phyloP scores from a whole-genome alignment of 64 coral and sea anemone genomes.

The Exaiptasia diaphana region DNA sequence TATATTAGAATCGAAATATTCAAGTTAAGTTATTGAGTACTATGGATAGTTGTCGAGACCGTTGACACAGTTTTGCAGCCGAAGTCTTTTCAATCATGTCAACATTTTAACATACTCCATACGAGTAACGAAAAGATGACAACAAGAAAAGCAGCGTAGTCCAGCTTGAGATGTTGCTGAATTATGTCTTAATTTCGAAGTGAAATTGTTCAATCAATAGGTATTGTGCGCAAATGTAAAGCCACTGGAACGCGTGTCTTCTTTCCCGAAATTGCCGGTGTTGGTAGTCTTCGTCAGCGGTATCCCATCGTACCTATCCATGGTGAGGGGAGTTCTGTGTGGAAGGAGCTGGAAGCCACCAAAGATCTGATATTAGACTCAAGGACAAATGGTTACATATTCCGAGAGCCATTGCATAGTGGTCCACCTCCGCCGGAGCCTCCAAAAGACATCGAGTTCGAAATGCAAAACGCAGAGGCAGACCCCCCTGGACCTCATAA shows the following conservation, averaged over 20 bases:
- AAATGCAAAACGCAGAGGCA: background rate
- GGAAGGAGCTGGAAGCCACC: slow-evolving; percentile 58
- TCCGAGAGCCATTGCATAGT: slow-evolving; percentile 1
- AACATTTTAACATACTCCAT: too few relatives aligned
- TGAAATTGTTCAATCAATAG: background rate
- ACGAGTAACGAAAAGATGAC: too few relatives aligned
- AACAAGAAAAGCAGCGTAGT: too few relatives aligned
- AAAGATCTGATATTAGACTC: slow-evolving; percentile 60
- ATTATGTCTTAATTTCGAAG: too few relatives aligned
- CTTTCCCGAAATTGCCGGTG: slow-evolving; percentile 25
- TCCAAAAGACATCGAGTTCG: background rate
- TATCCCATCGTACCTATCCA: slow-evolving; percentile 75
- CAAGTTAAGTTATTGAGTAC: too few relatives aligned
- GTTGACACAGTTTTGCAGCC: too few relatives aligned
- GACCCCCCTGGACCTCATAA: slow-evolving; percentile 25
- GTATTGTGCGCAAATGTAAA: slow-evolving; percentile 1
- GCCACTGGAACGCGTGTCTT: slow-evolving; percentile 67
- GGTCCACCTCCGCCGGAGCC: background rate
- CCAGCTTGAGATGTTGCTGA: too few relatives aligned
- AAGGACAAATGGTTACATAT: slow-evolving; percentile 26
- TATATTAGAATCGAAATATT: too few relatives aligned
- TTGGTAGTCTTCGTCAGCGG: slow-evolving; percentile 54
- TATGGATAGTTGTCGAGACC: too few relatives aligned
- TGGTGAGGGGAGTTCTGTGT: slow-evolving; percentile 47
- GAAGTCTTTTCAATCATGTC: too few relatives aligned